Base-by-base conservation (phyloP, 2,113 vertebrate genomes). In the Upupa epops region DNA sequence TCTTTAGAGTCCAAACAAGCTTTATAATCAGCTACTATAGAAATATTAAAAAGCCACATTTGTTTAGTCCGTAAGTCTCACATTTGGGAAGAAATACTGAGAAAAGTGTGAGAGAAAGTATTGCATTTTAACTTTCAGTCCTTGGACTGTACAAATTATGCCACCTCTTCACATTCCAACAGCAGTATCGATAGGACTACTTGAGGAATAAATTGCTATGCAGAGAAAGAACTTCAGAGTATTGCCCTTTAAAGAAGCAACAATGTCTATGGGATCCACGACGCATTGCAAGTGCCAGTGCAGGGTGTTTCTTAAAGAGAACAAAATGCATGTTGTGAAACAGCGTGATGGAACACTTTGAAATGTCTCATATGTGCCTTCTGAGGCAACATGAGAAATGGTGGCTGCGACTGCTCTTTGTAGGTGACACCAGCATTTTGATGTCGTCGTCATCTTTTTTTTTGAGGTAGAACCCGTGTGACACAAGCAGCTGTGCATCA, bases 401-500 rank as follows among this genome's bases (percentile, higher is more conserved):
- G 34, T 65, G 65, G 24, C 55, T 82, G 61, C 60, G 64, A 85
- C 51, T 90, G 66, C 48, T 83, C 87, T 87, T 74, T 37, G 49
- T 32, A 89, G 70, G 74, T 86, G 61, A 90, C 83, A 91, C 69
- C 42, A 79, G 69, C 52, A 63, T 65, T 80, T 84, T 79, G 79
- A 74, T 76, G 89, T 54, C 71, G 83, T 76, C 40, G 68, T 92
- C 64, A n/a, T n/a, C 86, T 78, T 34, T 49, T 86, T 79, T 84
- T 84, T 49, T 89, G 81, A 92, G 87, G 46, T 45, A 83, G 83
- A 86, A 91, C 86, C 84, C 76, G 72, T 78, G 75, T 83, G 86
- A 95, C 94, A 89, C 49, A 89, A 94, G 90, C 86, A 96, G 93
- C 89, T 90, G 55, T 55, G 63, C 72, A 90, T 94, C 87, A 96